Evolutionary conservation across 1,140 invertebrate species (phyloP).

Genomic region (Lineus longissimus): DNA sequence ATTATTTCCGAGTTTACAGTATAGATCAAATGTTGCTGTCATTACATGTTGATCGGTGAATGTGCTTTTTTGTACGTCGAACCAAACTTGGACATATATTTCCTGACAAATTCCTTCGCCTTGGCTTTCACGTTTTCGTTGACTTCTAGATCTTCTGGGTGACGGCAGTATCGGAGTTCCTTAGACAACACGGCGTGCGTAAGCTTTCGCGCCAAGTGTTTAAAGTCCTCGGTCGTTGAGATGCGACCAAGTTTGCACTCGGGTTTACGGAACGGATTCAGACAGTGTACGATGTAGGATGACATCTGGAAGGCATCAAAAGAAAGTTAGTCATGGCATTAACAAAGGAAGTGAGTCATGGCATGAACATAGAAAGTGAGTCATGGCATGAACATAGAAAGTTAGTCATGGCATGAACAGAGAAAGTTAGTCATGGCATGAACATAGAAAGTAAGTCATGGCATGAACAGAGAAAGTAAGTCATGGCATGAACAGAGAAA

Average conservation of each 20-base stretch:
- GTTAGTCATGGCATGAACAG: too few relatives aligned
- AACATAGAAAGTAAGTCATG: too few relatives aligned
- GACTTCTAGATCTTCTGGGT: constrained; percentile 79
- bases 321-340: not conserved
- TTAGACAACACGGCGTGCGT: constrained; percentile 96
- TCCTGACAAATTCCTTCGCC: constrained; percentile 83
- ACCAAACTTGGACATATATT: constrained; percentile 93
- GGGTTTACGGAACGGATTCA: constrained; percentile 83
- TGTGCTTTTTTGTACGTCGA: constrained; percentile 49
- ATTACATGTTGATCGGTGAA: not conserved
- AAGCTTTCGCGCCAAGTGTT: constrained; percentile 90
- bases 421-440: too few relatives aligned
- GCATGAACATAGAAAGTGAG: too few relatives aligned
- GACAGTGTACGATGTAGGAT: constrained; percentile 78
- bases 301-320: constrained; percentile 64
- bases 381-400: too few relatives aligned
- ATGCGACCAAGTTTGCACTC: constrained; percentile 83
- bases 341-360: too few relatives aligned
- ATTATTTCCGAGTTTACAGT: too few relatives aligned
- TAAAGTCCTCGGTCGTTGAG: constrained; percentile 87
- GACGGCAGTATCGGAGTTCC: constrained; percentile 87
- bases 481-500: too few relatives aligned
- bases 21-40: too few relatives aligned
- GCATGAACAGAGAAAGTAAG: too few relatives aligned
- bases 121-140: constrained; percentile 90